A percentile compares a stretch with the other conserved stretches of the same genome.
Evolutionary conservation across 2,113 vertebrate genomes (phyloP).

Genomic region (Chionodraco myersi): DNA sequence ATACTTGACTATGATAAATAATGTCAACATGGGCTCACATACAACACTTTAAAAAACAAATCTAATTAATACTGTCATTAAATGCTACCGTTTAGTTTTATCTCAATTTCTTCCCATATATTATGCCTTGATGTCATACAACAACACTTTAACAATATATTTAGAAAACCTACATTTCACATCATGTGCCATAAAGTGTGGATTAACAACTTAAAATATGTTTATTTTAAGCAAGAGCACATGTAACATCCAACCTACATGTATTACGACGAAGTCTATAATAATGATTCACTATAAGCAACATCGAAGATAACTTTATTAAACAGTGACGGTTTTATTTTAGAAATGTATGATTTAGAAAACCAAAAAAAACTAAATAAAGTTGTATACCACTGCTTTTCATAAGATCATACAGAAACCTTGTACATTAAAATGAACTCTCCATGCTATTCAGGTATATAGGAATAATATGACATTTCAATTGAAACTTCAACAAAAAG

Average conservation of each 20-base stretch:
- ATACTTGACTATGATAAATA: background rate
- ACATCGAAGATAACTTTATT: background rate
- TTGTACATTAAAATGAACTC: background rate
- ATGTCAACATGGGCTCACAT: slow-evolving; percentile 8
- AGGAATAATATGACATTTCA: background rate
- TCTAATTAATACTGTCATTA: background rate
- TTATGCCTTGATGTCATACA: background rate
- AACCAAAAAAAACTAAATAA: background rate
- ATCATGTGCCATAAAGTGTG: too few relatives aligned
- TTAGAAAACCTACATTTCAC: background rate
- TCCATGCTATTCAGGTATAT: background rate
- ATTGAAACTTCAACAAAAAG: background rate
- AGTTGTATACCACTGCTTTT: background rate
- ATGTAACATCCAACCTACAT: background rate
- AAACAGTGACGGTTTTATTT: background rate
- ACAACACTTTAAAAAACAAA: background rate
- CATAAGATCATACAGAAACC: background rate
- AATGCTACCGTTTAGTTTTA: too few relatives aligned
- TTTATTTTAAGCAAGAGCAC: too few relatives aligned
- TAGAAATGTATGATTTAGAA: slow-evolving; percentile 8
- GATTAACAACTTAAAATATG: too few relatives aligned
- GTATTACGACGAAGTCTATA: background rate
- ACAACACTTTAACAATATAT: background rate
- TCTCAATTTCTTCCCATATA: background rate
- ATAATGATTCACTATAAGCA: background rate